Evolutionary conservation across 92 coral and sea anemone genomes (phyloP), one percentile per base, ranked within the genome.

Genomic region (Epizoanthus fatuus): DNA sequence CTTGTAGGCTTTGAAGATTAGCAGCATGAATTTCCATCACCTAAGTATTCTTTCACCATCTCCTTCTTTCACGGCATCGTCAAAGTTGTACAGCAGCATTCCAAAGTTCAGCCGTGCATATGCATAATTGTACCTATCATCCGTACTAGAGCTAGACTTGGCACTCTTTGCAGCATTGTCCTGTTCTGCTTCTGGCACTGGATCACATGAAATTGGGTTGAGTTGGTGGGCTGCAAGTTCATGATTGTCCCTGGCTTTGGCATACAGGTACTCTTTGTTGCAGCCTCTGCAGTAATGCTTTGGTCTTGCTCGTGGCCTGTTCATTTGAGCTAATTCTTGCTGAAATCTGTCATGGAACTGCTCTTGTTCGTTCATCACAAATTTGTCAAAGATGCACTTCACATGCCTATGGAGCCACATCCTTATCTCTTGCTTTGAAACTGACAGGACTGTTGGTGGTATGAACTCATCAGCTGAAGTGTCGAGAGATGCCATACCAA

Each of bases 1-100:
- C 68, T 51, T 19, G n/a, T 59, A 45, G 0, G 89, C 80, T 77
- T 58, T 89, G 44, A 40, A 82, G 4, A 90, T 79, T 2, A 93
- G 60, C 76, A 87, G 44, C 16, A 66, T 53, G 53, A 83, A 78
- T 69, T 93, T 93, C 93, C 93, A 93, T 54, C 93, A 83, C 3
- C 86, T 13, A 0, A 87, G 7, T 1, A 84, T 86, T 3, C 92
- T 51, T 7, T 58, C 93, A 15, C 93, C 93, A 75, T 90, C 96
- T 4, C 96, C 96, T 59, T 90, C 88, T 60, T 90, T 93, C 35
- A 93, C 88, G 7, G 96, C 93, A 84, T 93, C 96, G 86, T 93
- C 90, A 75, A 90, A 84, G 57, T 93, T 93, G 14, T 67, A 15
- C 7, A 87, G 55, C 10, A 90, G 40, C 69, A 93, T 7, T 7